Evolutionary conservation across 2,888 invertebrate species (phyloP), one percentile per base, ranked within the genome.

Genomic region (Drosophila putrida): DNA sequence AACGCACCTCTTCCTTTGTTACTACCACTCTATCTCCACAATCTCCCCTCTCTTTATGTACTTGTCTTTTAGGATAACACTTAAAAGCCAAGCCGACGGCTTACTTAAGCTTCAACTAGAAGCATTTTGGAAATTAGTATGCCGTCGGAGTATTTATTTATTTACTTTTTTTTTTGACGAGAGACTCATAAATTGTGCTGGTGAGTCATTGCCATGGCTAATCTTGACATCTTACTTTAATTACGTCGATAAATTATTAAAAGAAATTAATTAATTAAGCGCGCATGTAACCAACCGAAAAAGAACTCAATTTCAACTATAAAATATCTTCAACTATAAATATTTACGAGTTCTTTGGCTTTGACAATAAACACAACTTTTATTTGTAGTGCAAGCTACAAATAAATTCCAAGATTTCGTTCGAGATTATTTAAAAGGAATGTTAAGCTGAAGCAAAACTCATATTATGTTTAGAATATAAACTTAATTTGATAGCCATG

Each of bases 1-100:
- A 39, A 11, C 75, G 69, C 75, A 75, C 75, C 75, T 75, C 47
- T 75, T 69, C 51, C 75, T 57, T 10, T 5, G 20, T 49, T 47
- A 27, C 4, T 4, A 15, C 8, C n/a, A 4, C 41, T 33, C 20
- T 15, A 1, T n/a, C 11, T 4, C n/a, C 36, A 2, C 15, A 11
- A 13, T 10, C 38, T 2, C 1, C 8, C 8, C n/a, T n/a, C 15
- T 33, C 20, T 35, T 49, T n/a, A n/a, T n/a, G n/a, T n/a, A 0
- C 2, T 6, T 25, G 10, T 6, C 6, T 10, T 15, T 33, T 6
- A 15, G 10, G 46, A 8, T 20, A 11, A 9, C 53, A 61, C 54
- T 47, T 61, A n/a, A 67, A 53, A 78, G 62, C 33, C 33, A 54
- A 36, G 65, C 72, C 73, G 77, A 74, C 78, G 27, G 20, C 8